A percentile compares a stretch with the other conserved stretches of the same genome.
phyloP scores from a whole-genome alignment of 2,797 vertebrate species.

The Myotis pilosus region DNA sequence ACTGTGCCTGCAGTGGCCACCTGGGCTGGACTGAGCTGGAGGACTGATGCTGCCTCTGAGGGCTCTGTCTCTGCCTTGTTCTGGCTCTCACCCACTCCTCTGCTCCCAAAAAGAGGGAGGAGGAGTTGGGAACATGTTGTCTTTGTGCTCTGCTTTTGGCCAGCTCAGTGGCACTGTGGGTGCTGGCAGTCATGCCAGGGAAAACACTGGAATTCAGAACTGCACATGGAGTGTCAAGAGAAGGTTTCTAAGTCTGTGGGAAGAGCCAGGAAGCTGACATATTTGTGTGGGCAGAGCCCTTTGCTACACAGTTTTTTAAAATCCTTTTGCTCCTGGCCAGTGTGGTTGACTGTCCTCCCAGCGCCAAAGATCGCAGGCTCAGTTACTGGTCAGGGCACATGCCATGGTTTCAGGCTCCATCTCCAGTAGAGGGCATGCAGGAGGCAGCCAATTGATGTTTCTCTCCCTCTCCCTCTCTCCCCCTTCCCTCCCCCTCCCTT shows the following conservation, averaged over 20 bases:
- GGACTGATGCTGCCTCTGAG: neutral
- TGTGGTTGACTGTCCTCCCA: neutral
- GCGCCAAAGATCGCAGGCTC: neutral
- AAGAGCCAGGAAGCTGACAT: neutral
- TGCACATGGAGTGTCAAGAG: neutral
- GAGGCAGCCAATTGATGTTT: neutral
- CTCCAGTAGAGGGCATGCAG: neutral
- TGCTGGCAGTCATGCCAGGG: neutral
- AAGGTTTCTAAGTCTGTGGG: neutral
- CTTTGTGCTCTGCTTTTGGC: neutral
- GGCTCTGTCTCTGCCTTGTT: neutral
- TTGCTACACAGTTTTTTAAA: neutral
- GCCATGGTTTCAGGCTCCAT: neutral
- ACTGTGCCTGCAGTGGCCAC: accelerated
- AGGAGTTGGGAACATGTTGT: neutral
- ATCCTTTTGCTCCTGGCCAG: neutral
- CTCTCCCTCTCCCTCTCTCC: neutral
- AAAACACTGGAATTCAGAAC: neutral
- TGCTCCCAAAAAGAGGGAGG: neutral
- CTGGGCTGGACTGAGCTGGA: neutral
- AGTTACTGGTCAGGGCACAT: neutral
- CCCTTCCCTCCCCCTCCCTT: too few species aligned
- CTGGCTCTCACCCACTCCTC: neutral
- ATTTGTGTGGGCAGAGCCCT: neutral
- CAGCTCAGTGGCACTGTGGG: neutral